phyloP scores from a whole-genome alignment of 2,797 vertebrate genomes.

The Petrocephalus schoutedeni region DNA sequence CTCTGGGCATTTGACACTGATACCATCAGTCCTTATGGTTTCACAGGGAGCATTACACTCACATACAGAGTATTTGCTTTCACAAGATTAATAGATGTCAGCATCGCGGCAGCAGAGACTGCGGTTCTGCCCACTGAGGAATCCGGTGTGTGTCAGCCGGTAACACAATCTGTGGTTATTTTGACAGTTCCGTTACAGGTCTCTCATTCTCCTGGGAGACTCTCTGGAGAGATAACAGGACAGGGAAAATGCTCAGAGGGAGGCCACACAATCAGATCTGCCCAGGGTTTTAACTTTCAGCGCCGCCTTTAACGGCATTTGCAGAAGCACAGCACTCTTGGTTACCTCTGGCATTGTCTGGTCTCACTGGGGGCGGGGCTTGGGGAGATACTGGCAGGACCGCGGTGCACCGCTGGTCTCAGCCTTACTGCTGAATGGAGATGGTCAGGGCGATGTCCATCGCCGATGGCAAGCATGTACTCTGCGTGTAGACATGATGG shows the following conservation, averaged over 20 bases:
- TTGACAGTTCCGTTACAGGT: conserved; percentile 13
- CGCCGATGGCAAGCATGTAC: background rate
- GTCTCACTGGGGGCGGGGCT: background rate
- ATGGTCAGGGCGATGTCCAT: background rate
- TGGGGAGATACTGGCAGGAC: background rate
- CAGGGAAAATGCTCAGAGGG: background rate
- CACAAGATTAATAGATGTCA: conserved; percentile 5
- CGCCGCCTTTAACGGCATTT: background rate
- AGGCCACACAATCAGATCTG: background rate
- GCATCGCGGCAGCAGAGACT: background rate
- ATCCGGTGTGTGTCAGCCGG: background rate
- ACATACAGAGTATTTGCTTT: conserved; percentile 9
- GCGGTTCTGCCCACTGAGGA: background rate
- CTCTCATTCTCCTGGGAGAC: conserved; percentile 5
- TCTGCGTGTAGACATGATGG: no score
- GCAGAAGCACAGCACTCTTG: background rate
- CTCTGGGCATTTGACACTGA: background rate
- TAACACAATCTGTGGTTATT: conserved; percentile 15
- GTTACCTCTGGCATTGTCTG: background rate
- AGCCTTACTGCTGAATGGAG: background rate
- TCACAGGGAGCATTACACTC: background rate
- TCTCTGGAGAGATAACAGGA: background rate
- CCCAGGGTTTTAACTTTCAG: background rate
- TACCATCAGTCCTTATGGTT: background rate
- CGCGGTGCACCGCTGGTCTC: background rate